These are phyloP conservation scores for Oriolus oriolus DNA, from an alignment of 2,113 vertebrate species.

Conservation along the genomic window DNA sequence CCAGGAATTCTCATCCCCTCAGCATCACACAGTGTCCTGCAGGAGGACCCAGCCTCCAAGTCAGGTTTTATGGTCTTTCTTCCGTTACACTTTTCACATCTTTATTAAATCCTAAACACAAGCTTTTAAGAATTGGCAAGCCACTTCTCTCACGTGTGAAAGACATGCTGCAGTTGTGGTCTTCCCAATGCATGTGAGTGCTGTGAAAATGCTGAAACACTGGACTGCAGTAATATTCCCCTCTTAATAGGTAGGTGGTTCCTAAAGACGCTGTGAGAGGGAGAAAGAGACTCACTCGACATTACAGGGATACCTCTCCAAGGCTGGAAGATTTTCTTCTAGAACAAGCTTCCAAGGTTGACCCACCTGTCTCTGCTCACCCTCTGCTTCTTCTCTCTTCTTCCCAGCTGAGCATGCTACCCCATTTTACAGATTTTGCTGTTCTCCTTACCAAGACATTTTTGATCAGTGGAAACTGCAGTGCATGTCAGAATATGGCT, in stretches of 20 bases:
- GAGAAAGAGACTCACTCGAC: background rate
- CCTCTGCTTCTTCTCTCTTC: background rate
- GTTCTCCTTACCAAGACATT: background rate
- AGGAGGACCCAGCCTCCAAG: background rate
- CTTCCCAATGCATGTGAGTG: background rate
- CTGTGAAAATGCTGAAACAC: background rate
- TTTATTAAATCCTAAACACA: background rate
- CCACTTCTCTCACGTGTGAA: background rate
- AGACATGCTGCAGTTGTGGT: background rate
- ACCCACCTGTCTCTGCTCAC: background rate
- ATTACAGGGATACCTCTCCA: background rate
- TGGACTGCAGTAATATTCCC: background rate
- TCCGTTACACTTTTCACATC: background rate
- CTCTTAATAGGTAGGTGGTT: background rate
- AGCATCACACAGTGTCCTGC: accelerated
- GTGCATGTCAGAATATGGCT: background rate
- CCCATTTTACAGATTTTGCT: background rate
- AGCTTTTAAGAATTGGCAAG: background rate
- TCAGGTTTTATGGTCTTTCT: background rate
- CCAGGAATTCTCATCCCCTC: background rate
- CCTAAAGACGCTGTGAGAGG: background rate
- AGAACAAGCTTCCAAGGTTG: background rate
- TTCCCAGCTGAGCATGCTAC: background rate
- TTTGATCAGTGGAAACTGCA: background rate
- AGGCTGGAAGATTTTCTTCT: background rate